A percentile compares a stretch with the other conserved stretches of the same genome.
phyloP scores from a whole-genome alignment of 2,888 invertebrate species.

The Papilio protenor region DNA sequence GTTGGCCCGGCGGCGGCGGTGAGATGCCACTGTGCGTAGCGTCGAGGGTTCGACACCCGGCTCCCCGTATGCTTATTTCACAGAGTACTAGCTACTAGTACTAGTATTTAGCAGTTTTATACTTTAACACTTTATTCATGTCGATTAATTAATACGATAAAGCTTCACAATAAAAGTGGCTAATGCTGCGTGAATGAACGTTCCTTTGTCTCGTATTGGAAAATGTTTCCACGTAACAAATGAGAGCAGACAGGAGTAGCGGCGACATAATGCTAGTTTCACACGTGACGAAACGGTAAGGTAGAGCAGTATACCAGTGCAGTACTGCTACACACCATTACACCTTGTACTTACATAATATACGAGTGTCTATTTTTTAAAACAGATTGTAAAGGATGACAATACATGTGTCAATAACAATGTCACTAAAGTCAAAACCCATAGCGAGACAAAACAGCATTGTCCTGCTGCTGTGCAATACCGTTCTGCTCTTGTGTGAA shows the following conservation, averaged over 20 bases:
- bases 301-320: background rate
- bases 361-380: too few relatives aligned
- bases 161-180: background rate
- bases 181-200: background rate
- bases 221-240: background rate
- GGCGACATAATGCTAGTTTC: background rate
- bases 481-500: background rate
- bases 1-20: background rate
- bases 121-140: background rate
- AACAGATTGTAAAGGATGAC: too few relatives aligned
- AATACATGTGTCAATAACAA: too few relatives aligned
- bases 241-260: background rate
- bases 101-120: too few relatives aligned
- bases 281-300: background rate
- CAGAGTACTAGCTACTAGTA: too few relatives aligned
- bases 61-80: background rate
- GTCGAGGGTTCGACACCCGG: background rate
- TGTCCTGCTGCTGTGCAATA: background rate
- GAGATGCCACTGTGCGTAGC: background rate
- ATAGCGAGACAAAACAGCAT: too few relatives aligned
- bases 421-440: too few relatives aligned
- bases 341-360: too few relatives aligned
- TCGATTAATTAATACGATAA: conserved; percentile 1
- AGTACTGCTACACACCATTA: background rate
- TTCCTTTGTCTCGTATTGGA: conserved; percentile 5